These are phyloP conservation scores for Cotesia chilonis DNA, from an alignment of 1,140 invertebrate genomes.

Conservation along the genomic window DNA sequence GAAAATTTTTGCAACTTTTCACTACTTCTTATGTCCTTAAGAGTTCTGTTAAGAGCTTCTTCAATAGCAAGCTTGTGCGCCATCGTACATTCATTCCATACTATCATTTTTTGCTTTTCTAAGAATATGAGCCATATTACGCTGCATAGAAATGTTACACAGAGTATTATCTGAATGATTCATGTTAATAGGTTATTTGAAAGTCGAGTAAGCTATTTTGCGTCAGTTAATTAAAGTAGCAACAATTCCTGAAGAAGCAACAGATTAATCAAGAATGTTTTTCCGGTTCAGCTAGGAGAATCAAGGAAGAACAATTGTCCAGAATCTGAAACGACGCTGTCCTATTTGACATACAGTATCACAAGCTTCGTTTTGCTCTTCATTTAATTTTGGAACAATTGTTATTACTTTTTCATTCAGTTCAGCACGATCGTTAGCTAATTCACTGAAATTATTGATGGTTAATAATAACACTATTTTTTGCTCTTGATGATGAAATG, in stretches of 20 bases:
- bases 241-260: conserved; percentile 52
- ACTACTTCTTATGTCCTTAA: conserved; percentile 42
- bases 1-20: not conserved
- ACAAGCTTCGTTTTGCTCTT: conserved; percentile 18
- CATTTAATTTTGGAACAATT: conserved; percentile 35
- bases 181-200: conserved; percentile 47
- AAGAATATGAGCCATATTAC: conserved; percentile 41
- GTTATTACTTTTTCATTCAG: not conserved
- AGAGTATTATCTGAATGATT: conserved; percentile 33
- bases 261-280: conserved; percentile 46
- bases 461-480: not conserved
- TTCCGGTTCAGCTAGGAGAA: not conserved
- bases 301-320: conserved; percentile 28
- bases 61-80: conserved; percentile 46
- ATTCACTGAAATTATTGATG: conserved; percentile 11
- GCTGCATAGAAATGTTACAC: conserved; percentile 47
- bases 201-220: conserved; percentile 45
- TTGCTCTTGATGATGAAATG: not conserved
- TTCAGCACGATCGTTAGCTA: not conserved
- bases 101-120: conserved; percentile 43
- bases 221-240: conserved; percentile 45
- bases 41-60: conserved; percentile 42
- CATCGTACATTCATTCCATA: conserved; percentile 50
- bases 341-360: conserved; percentile 15
- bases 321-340: not conserved